Conservation (phyloP, 2,888 invertebrate genomes). For the Macroteleia sp. region DNA sequence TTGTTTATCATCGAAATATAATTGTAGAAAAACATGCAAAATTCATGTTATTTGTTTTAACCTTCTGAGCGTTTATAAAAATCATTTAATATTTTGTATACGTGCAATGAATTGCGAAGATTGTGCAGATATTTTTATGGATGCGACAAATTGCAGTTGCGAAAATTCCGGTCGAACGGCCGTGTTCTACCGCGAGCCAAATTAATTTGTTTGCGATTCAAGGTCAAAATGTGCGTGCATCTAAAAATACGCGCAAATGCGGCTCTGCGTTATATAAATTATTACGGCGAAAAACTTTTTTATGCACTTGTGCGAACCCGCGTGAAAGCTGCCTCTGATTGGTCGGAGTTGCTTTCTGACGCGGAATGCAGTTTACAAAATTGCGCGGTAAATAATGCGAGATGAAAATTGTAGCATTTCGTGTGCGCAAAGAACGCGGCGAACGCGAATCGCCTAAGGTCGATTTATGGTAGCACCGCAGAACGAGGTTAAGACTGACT, state of each 20-base stretch:
- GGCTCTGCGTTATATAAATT: conserved; percentile 13
- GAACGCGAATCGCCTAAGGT: conserved; percentile 32
- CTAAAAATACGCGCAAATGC: conserved; percentile 12
- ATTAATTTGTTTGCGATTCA: conserved; percentile 7
- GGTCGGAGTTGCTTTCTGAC: background rate
- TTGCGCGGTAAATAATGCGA: conserved; percentile 3
- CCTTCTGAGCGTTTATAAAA: too few species aligned
- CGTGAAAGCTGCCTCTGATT: conserved; percentile 18
- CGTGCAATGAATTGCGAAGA: too few species aligned
- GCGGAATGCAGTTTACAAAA: conserved; percentile 17
- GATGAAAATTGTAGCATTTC: conserved; percentile 24
- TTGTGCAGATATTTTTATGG: too few species aligned
- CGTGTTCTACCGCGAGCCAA: too few species aligned
- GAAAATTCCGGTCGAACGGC: too few species aligned
- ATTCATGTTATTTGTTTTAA: too few species aligned
- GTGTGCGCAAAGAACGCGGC: conserved; percentile 29
- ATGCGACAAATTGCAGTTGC: too few species aligned
- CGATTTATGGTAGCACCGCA: conserved; percentile 45
- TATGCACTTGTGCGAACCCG: background rate
- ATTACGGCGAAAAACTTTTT: conserved; percentile 13
- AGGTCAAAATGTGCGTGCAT: conserved; percentile 4
- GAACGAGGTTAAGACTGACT: conserved; percentile 52
- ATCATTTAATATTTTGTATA: too few species aligned
- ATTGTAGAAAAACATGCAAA: too few species aligned
- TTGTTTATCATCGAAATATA: too few species aligned